Conservation (phyloP, 2,113 vertebrate species). For the Scatophagus argus region DNA sequence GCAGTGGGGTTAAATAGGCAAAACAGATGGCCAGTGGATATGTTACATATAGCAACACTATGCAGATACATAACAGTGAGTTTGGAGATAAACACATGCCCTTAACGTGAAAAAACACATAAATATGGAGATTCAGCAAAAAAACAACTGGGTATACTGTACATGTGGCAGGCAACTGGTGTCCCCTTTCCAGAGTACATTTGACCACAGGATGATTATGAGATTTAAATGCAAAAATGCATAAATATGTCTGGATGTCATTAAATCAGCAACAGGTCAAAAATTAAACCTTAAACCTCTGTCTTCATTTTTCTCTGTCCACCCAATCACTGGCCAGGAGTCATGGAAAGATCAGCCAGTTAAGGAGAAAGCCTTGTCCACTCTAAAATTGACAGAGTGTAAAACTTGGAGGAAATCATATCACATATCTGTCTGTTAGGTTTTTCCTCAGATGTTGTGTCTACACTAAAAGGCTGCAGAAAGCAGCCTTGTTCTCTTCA, state of each 20-base stretch:
- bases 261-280: constrained; percentile 50
- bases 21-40: constrained; percentile 51
- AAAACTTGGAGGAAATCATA: background rate
- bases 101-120: background rate
- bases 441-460: background rate
- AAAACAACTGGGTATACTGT: background rate
- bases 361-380: constrained; percentile 13
- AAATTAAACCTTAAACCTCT: constrained; percentile 52
- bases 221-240: constrained; percentile 26
- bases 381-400: background rate
- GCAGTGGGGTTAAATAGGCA: constrained; percentile 23
- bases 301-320: constrained; percentile 2
- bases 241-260: constrained; percentile 4
- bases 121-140: constrained; percentile 17
- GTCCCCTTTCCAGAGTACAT: background rate
- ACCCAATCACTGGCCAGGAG: constrained; percentile 29
- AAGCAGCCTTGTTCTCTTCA: background rate
- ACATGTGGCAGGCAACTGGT: background rate
- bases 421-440: background rate
- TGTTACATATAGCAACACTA: constrained; percentile 6
- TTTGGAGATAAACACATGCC: background rate
- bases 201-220: background rate
- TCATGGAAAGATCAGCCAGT: constrained; percentile 55
- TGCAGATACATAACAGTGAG: constrained; percentile 16
- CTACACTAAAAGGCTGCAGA: background rate